Evolutionary conservation across 2,888 invertebrate species (phyloP), one percentile per base, ranked within the genome.

Genomic region (Brachypterus glaber): DNA sequence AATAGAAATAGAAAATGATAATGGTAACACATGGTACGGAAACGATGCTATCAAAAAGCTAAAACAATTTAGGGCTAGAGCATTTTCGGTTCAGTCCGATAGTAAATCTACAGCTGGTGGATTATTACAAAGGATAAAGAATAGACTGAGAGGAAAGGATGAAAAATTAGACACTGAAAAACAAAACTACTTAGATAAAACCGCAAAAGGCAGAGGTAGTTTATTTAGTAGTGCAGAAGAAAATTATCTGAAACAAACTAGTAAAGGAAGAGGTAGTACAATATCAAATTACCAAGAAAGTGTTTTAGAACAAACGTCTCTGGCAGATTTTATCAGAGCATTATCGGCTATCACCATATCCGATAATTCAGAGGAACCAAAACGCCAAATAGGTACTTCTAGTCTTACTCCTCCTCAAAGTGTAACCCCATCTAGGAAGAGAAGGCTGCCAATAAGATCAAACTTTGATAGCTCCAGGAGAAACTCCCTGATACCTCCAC

Each of bases 321-420:
- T 89, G 9, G 88, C 86, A 1, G 87, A 89, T 63, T 73, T 89
- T 36, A 71, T 89, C 16, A 70, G 86, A 38, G 86, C 85, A 0
- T 64, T 89, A 32, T 80, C 84, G 31, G 74, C 78, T n/a, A 68
- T 87, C 17, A 57, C 60, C 1, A 54, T 60, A 1, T 60, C 66
- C 1, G 54, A 52, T 17, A 44, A 41, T 9, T 34, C 50, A 2
- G 39, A 50, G 4, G 53, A 49, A 13, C 67, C 68, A 1, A 67
- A 69, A 39, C 64, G 74, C 9, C 76, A 76, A 57, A 46, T 71
- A 44, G 75, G 76, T 11, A 72, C 67, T 0, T 73, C 72, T 12
- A 65, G 66, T 8, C 50, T 72, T 4, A 37, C 48, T 21, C 47
- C 45, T 2, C 44, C 42, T 32, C 43, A 44, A 34, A 17, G 25